Evolutionary conservation across 2,113 vertebrate species (phyloP).

Genomic region (Phyllostomus discolor): DNA sequence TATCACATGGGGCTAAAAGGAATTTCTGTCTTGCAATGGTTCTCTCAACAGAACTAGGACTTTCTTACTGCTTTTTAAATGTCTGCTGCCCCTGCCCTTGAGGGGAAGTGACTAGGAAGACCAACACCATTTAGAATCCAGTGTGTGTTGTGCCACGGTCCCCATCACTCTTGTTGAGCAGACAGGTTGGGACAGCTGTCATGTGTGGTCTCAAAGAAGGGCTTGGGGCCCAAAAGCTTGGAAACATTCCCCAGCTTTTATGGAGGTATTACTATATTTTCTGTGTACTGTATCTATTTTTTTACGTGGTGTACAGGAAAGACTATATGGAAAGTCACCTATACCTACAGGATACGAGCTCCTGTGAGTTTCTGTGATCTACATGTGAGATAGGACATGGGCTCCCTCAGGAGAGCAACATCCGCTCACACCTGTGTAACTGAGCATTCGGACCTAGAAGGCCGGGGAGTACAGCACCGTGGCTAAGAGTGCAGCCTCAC

Average conservation of each 20-base stretch:
- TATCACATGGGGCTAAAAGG: not conserved
- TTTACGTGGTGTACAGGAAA: not conserved
- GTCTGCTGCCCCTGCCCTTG: not conserved
- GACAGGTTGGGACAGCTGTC: not conserved
- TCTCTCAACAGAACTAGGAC: not conserved
- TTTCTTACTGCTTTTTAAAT: not conserved
- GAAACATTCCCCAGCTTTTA: constrained; percentile 37
- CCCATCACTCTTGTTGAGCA: not conserved
- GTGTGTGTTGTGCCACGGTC: too few relatives aligned
- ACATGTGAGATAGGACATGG: not conserved
- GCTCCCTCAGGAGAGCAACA: not conserved
- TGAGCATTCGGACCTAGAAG: not conserved
- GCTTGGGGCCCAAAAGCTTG: not conserved
- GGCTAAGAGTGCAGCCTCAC: not conserved
- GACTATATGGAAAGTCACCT: not conserved
- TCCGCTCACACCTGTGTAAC: not conserved
- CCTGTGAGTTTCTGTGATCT: not conserved
- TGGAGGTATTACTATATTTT: not conserved
- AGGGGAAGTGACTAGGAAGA: not conserved
- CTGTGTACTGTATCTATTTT: not conserved
- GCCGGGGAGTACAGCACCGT: not conserved
- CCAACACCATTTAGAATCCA: not conserved
- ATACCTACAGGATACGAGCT: not conserved
- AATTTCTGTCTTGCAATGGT: not conserved
- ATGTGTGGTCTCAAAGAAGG: not conserved